Evolutionary conservation across 2,113 vertebrate species (phyloP), one percentile per base, ranked within the genome.

Genomic region (Terrapene triunguis): DNA sequence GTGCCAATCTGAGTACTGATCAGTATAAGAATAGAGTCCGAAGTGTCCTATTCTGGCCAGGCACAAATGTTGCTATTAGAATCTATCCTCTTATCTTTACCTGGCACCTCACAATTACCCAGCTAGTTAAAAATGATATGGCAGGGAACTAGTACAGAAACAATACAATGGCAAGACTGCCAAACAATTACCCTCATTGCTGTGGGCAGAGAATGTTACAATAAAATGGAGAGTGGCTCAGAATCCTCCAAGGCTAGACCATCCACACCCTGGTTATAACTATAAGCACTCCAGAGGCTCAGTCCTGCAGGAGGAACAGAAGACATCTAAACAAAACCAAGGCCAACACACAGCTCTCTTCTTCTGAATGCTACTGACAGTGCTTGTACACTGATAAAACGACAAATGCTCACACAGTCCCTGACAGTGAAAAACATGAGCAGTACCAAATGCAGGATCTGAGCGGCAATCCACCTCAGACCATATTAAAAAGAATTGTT

Each of bases 261-360:
- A 88, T 82, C 85, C 72, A 19, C 55, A 69, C 44, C n/a, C 12
- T 4, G 48, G 48, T 53, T 65, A 53, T 69, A 69, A 69, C 7
- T 12, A 78, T 1, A 88, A 8, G 25, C 74, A 59, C 79, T 94
- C 42, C 54, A 86, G 79, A 91, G 59, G 35, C 57, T 87, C 24
- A 44, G 24, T 55, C 27, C 82, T 76, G 19, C 48, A 74, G 59
- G 88, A 87, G 74, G 3, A 29, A 69, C 38, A 35, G n/a, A 95
- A 90, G 35, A 82, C 14, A 55, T 9, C 19, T 81, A 42, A 85
- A 83, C n/a, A 85, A 92, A 94, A 74, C 27, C 48, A 85, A 89
- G n/a, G 59, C 35, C 83, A 50, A 65, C 11, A 22, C 22, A 59
- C 2, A 2, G 47, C 83, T 91, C 87, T 38, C 13, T 9, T 6